Evolutionary conservation across 2,888 invertebrate species (phyloP).

Genomic region (Leuctra nigra): DNA sequence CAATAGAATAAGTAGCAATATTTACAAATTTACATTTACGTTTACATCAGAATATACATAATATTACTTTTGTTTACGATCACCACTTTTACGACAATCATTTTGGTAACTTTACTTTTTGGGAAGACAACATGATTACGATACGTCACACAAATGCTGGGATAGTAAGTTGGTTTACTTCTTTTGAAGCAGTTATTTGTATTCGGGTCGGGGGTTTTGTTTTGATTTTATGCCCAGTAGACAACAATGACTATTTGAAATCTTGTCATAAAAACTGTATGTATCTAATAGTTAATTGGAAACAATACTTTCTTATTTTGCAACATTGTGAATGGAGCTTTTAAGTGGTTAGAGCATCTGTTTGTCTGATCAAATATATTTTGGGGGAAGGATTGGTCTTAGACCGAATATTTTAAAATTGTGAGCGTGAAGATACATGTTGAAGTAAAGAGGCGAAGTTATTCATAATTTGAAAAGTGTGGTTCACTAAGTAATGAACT

Average conservation of each 20-base stretch:
- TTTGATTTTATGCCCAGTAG: constrained; percentile 18
- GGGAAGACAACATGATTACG: background rate
- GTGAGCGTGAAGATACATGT: too few species aligned
- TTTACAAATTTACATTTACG: background rate
- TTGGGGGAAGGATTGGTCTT: too few species aligned
- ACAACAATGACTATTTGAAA: background rate
- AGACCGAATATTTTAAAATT: too few species aligned
- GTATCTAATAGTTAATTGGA: background rate
- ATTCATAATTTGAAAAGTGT: too few species aligned
- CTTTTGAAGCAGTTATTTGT: background rate
- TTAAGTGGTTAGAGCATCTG: too few species aligned
- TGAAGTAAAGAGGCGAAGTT: too few species aligned
- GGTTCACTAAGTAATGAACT: too few species aligned
- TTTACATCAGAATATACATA: background rate
- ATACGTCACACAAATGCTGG: background rate
- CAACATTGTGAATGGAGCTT: background rate
- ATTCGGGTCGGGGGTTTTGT: too few species aligned
- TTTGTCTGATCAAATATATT: too few species aligned
- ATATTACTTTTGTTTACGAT: too few species aligned
- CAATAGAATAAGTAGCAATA: too few species aligned
- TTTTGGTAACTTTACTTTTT: background rate
- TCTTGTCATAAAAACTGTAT: background rate
- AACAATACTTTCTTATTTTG: background rate
- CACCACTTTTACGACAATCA: background rate
- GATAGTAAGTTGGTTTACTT: background rate